phyloP scores from a whole-genome alignment of 2,888 invertebrate genomes.

The Drosophila pseudotakahashii region DNA sequence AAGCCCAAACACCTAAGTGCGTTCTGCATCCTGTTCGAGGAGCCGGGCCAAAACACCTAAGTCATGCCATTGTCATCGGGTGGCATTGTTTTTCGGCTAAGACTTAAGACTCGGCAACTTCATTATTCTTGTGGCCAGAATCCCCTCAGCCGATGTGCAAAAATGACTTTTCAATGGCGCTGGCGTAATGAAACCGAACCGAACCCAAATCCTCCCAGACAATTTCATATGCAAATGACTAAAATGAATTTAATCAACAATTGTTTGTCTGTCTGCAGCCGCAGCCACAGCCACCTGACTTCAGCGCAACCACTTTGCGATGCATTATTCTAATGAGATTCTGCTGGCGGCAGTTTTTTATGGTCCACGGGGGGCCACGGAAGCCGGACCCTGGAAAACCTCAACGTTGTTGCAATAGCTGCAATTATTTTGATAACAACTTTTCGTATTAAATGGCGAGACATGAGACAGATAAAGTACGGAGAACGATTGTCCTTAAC shows the following conservation, averaged over 20 bases:
- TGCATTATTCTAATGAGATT: conserved; percentile 79
- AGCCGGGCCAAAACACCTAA: conserved; percentile 55
- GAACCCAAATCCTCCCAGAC: conserved; percentile 50
- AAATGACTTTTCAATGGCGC: conserved; percentile 79
- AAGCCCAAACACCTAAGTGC: conserved; percentile 65
- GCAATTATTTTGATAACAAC: conserved; percentile 79
- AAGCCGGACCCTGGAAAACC: conserved; percentile 34
- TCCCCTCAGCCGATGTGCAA: conserved; percentile 28
- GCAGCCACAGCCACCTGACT: conserved; percentile 6
- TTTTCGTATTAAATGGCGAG: conserved; percentile 76
- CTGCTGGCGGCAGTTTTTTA: conserved; percentile 72
- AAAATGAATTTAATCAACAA: conserved; percentile 79
- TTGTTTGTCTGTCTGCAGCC: conserved; percentile 46
- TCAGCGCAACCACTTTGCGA: conserved; percentile 44
- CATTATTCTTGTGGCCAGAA: conserved; percentile 74
- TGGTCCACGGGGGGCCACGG: conserved; percentile 27
- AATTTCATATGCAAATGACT: conserved; percentile 76
- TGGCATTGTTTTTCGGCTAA: conserved; percentile 55
- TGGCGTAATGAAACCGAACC: conserved; percentile 59
- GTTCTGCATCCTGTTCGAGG: conserved; percentile 31
- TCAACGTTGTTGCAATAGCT: conserved; percentile 52
- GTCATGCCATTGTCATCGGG: conserved; percentile 56
- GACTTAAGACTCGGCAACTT: conserved; percentile 76
- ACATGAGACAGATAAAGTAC: conserved; percentile 52
- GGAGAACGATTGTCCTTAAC: conserved; percentile 36